Evolutionary conservation across 2,888 invertebrate species (phyloP), one percentile per base, ranked within the genome.

Genomic region (Theodoxus fluviatilis): DNA sequence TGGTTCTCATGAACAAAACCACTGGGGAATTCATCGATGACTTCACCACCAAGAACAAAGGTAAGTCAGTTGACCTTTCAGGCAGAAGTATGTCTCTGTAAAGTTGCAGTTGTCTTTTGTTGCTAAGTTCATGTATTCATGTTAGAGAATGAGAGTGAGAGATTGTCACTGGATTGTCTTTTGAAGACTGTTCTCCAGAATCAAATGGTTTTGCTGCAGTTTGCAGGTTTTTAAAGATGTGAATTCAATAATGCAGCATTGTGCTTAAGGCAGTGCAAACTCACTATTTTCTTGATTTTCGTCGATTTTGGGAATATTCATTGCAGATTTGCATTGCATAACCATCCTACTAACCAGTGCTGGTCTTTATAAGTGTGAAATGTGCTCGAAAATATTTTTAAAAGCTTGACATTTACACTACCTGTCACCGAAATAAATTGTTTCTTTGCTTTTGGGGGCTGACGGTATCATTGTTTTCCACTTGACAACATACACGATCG

Each of bases 21-120:
- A 83, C 82, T 0, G 81, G 80, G 31, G 82, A 85, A 52, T 86
- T 79, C 71, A 76, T 81, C 43, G 86, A 86, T 66, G 84, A 85
- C 70, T 85, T 86, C 70, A 81, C 81, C 9, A 76, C 76, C 67
- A 82, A 81, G 74, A 80, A 79, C 9, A 83, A 82, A 78, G 73
- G 83, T 83, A 67, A 66, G 73, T n/a, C n/a, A n/a, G n/a, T n/a
- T n/a, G n/a, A n/a, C n/a, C 18, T 15, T 15, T 43, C 43, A 43
- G 43, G 43, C 12, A 15, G 18, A 9, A 43, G 43, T 59, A 25
- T 31, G 9, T 12, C 22, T 7, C 22, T 15, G 63, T 25, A 25
- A 18, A 31, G 35, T 18, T 63, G 6, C 6, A 9, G 22, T 9
- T 9, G 31, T 31, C 25, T 31, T 33, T 25, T 33, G 25, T 6